A percentile compares a stretch with the other conserved stretches of the same genome.
phyloP scores from a whole-genome alignment of 2,888 invertebrate species.

The Congeria kusceri region DNA sequence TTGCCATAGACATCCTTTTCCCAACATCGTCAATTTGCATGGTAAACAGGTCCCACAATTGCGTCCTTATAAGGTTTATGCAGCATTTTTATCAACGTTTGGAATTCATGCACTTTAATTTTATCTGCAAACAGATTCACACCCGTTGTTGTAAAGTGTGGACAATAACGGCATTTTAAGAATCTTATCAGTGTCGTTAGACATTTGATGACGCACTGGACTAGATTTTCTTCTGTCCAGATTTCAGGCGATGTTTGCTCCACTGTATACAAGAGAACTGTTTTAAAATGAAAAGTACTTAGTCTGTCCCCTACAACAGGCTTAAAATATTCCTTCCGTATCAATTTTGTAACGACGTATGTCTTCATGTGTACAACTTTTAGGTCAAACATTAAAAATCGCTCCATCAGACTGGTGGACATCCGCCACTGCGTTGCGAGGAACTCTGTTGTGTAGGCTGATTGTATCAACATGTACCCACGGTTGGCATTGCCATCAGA shows the following conservation, averaged over 20 bases:
- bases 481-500: too few species aligned
- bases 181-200: neutral
- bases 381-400: neutral
- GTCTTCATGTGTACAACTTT: neutral
- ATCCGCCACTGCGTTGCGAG: neutral
- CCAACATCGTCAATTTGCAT: neutral
- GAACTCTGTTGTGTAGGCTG: too few species aligned
- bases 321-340: neutral
- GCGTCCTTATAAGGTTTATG: neutral
- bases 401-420: neutral
- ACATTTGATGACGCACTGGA: neutral
- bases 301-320: neutral
- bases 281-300: neutral
- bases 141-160: neutral
- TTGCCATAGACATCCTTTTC: neutral
- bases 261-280: neutral
- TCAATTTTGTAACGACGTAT: neutral
- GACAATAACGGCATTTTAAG: neutral
- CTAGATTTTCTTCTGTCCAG: neutral
- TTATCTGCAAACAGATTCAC: constrained; percentile 2
- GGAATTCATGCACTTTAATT: neutral
- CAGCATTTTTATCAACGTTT: neutral
- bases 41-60: neutral
- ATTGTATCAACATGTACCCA: too few species aligned
- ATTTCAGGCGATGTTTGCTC: neutral